Conservation (phyloP, 2,888 invertebrate genomes). For the Augiades crinisus region DNA sequence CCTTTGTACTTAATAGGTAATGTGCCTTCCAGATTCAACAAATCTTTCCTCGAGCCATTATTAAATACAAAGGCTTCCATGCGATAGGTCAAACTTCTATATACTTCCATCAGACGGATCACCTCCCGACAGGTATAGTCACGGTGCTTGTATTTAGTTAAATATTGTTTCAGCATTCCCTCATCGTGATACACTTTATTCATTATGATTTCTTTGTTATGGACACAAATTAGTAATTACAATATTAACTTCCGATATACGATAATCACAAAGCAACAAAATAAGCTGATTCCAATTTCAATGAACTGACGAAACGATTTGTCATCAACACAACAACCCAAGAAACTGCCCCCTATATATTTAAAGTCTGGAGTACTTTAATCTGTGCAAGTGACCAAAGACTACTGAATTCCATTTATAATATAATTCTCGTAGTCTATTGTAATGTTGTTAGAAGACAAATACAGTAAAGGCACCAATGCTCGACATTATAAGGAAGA, state of each 20-base stretch:
- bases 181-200: constrained; percentile 50
- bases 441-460: no score
- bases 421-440: no score
- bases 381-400: no score
- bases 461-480: no score
- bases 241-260: neutral
- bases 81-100: constrained; percentile 69
- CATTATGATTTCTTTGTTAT: constrained; percentile 7
- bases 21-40: constrained; percentile 94
- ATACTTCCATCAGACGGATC: constrained; percentile 65
- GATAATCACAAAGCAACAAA: neutral
- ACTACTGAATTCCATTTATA: no score
- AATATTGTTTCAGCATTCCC: constrained; percentile 59
- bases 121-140: constrained; percentile 72
- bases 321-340: constrained; percentile 25
- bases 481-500: no score
- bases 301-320: constrained; percentile 1
- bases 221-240: neutral
- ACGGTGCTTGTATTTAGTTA: constrained; percentile 70
- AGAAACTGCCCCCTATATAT: no score
- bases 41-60: constrained; percentile 90
- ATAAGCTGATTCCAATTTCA: neutral
- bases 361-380: no score
- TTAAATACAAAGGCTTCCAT: constrained; percentile 88
- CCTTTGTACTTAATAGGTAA: constrained; percentile 96